phyloP scores from a whole-genome alignment of 2,797 vertebrate species.

The Crenichthys baileyi region DNA sequence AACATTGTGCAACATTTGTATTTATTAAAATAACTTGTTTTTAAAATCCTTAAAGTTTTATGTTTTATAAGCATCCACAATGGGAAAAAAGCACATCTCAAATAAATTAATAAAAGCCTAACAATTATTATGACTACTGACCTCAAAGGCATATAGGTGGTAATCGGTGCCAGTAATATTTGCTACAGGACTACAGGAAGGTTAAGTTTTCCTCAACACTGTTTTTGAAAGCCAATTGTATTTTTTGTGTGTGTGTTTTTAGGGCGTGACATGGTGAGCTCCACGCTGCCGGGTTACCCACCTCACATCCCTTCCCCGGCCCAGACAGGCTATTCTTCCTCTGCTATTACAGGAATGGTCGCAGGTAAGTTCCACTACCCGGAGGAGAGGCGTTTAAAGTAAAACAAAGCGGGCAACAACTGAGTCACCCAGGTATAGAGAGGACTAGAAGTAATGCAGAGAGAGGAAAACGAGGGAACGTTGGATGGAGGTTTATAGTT shows the following conservation, averaged over 20 bases:
- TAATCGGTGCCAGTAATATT: background rate
- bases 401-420: background rate
- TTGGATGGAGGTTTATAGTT: slow-evolving; percentile 69
- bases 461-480: slow-evolving; percentile 3
- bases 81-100: background rate
- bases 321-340: slow-evolving; percentile 89
- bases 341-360: slow-evolving; percentile 91
- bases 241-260: slow-evolving; percentile 42
- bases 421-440: slow-evolving; percentile 6
- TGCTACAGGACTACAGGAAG: background rate
- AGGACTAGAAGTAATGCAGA: background rate
- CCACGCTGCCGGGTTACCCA: slow-evolving; percentile 92
- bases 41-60: background rate
- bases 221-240: background rate
- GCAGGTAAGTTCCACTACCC: slow-evolving; percentile 78
- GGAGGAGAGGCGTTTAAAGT: background rate
- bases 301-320: slow-evolving; percentile 89
- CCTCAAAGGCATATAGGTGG: background rate
- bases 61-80: background rate
- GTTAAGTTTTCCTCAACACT: background rate
- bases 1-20: no score
- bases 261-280: slow-evolving; percentile 92
- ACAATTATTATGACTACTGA: background rate
- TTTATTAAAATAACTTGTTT: background rate
- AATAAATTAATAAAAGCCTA: background rate